These are phyloP conservation scores for Digitonthophagus gazella DNA, from an alignment of 2,888 invertebrate species.

Conservation along the genomic window DNA sequence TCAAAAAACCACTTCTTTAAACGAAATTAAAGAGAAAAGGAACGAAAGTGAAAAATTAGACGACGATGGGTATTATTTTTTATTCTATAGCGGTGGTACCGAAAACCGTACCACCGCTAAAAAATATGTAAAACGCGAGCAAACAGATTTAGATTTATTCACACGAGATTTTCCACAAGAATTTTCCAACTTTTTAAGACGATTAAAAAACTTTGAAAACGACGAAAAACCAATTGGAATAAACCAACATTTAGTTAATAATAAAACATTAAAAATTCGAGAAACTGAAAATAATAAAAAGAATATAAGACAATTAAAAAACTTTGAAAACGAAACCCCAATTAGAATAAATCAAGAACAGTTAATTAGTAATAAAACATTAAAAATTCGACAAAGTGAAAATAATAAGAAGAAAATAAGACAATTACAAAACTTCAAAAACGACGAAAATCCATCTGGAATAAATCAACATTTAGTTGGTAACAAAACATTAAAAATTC, in stretches of 20 bases:
- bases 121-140: neutral
- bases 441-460: neutral
- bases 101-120: slow-evolving; percentile 35
- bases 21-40: slow-evolving; percentile 18
- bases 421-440: neutral
- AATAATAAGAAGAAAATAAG: too few species aligned
- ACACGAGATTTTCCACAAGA: too few species aligned
- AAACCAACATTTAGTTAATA: neutral
- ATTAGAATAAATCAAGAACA: too few species aligned
- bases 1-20: slow-evolving; percentile 8
- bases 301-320: neutral
- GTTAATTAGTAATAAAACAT: too few species aligned
- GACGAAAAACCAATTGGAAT: neutral
- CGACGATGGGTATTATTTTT: slow-evolving; percentile 33
- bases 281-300: too few species aligned
- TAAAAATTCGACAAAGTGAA: too few species aligned
- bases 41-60: slow-evolving; percentile 14
- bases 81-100: slow-evolving; percentile 38
- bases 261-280: neutral
- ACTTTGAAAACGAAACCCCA: too few species aligned
- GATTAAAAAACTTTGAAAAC: neutral
- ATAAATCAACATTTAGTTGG: neutral
- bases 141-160: neutral
- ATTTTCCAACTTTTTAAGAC: neutral
- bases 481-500: neutral